phyloP scores from a whole-genome alignment of 2,888 invertebrate genomes.

The Gymnocheta viridis region DNA sequence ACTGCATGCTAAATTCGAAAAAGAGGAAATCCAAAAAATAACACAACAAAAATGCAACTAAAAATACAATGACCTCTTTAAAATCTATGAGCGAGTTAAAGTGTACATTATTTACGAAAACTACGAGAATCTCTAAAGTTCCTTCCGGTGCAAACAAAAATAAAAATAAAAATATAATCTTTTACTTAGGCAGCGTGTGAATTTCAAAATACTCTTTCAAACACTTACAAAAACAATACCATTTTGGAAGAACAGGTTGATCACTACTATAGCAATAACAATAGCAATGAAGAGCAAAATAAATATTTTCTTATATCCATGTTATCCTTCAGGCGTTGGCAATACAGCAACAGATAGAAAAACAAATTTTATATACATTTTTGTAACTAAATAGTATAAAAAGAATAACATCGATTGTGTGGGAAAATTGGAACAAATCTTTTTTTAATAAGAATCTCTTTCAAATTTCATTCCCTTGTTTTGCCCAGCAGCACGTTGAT shows the following conservation, averaged over 20 bases:
- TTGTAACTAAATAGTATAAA: conserved; percentile 2
- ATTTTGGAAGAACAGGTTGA: conserved; percentile 53
- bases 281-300: background rate
- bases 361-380: conserved; percentile 5
- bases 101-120: conserved; percentile 30
- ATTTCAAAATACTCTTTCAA: conserved; percentile 27
- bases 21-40: conserved; percentile 24
- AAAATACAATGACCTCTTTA: conserved; percentile 52
- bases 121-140: conserved; percentile 48
- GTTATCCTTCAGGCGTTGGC: conserved; percentile 44
- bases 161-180: background rate
- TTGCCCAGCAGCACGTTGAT: conserved; percentile 45
- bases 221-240: background rate
- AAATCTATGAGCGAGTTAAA: background rate
- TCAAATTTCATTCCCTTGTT: conserved; percentile 8
- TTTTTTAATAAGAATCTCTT: conserved; percentile 13
- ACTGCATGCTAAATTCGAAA: conserved; percentile 13
- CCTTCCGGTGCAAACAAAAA: conserved; percentile 51
- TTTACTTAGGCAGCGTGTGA: conserved; percentile 39
- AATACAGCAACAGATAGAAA: conserved; percentile 32
- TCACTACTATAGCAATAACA: background rate
- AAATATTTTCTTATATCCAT: conserved; percentile 36
- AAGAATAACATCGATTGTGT: conserved; percentile 38
- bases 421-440: conserved; percentile 56
- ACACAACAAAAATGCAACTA: conserved; percentile 19